Evolutionary conservation across 1,140 invertebrate species (phyloP), one percentile per base, ranked within the genome.

Genomic region (Bursaphelenchus mucronatus): DNA sequence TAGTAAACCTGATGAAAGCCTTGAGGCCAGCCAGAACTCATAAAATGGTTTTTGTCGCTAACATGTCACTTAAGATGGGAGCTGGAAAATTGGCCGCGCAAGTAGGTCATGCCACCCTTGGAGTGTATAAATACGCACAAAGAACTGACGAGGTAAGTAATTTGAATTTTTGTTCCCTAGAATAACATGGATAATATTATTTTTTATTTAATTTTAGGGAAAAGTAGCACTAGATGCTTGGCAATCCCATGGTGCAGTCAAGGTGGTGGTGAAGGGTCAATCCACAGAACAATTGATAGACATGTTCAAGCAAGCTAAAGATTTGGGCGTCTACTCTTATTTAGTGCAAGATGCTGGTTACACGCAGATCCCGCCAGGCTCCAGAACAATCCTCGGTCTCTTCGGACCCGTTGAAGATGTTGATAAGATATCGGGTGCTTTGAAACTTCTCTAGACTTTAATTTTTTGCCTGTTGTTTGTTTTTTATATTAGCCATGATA

Each of bases 11-110:
- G 30, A 30, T 30, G 30, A 30, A 30, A 30, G 30, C 30, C 30
- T 30, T 30, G 30, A 30, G 30, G 30, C 30, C 30, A 49, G 13
- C 47, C 47, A n/a, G 52, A 11, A 47, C 11, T 13, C 52, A 65
- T 76, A 87, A 87, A 82, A 88, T 88, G 87, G 85, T 86, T 41
- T 86, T 87, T 82, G 85, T 87, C n/a, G 85, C 87, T 1, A 88
- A 88, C 75, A 77, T 71, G 40, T 82, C 83, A 44, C 77, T 88
- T 53, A 82, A 84, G 63, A 88, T 88, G 87, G 85, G 86, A 8
- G 75, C 84, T 13, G 87, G 87, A 3, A 88, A 88, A 76, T 77
- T 86, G n/a, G 86, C 86, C 10, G 85, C 86, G 13, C 87, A 88
- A 81, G 85, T 86, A 15, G 87, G 85, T 8, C 87, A 87, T 81